phyloP scores from a whole-genome alignment of 2,797 vertebrate genomes.

The Neopelma chrysocephalum region DNA sequence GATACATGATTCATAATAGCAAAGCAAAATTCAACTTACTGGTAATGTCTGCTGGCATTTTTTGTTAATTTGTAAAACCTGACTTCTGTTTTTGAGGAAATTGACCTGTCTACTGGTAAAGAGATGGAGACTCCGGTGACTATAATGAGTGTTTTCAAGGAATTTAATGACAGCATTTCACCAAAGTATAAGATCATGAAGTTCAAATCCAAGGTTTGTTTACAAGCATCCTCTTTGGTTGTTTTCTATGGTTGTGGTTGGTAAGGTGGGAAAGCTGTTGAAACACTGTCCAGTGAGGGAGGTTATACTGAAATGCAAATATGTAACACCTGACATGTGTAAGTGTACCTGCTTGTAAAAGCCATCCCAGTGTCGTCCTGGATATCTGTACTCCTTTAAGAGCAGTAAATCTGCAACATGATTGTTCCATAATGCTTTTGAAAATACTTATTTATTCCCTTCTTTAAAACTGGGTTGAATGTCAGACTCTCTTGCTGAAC shows the following conservation, averaged over 20 bases:
- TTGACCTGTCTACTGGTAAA: conserved; percentile 81
- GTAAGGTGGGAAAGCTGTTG: neutral
- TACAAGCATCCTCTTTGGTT: neutral
- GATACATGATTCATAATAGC: neutral
- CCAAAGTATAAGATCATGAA: conserved; percentile 97
- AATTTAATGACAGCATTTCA: conserved; percentile 88
- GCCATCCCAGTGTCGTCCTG: neutral
- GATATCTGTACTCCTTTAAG: neutral
- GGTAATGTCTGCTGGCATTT: neutral
- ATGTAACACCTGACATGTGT: fast-evolving
- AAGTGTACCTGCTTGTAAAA: neutral
- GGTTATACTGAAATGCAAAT: neutral
- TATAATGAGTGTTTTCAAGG: conserved; percentile 94
- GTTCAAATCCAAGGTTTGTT: conserved; percentile 94
- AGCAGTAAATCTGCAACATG: neutral
- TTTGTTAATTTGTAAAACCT: neutral
- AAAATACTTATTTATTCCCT: neutral
- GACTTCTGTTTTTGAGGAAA: conserved; percentile 78
- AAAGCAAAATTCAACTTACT: neutral
- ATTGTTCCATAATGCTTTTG: neutral
- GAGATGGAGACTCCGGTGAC: conserved; percentile 81
- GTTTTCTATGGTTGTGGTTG: neutral
- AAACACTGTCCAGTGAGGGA: neutral
- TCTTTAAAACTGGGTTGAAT: neutral
- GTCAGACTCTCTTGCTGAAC: neutral